phyloP scores from a whole-genome alignment of 2,797 vertebrate genomes.

The Molossus molossus region DNA sequence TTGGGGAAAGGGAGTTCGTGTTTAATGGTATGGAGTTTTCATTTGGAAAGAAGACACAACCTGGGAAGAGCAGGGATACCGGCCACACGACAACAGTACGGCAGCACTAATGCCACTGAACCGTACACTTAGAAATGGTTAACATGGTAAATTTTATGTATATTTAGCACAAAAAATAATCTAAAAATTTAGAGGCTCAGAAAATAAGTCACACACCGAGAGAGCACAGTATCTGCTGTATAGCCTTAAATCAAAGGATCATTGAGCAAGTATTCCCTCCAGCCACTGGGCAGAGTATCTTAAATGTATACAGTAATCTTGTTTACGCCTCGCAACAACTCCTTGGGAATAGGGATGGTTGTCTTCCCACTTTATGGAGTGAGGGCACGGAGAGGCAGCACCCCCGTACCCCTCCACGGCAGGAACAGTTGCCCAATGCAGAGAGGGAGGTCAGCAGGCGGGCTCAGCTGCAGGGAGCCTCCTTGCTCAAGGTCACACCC shows the following conservation, averaged over 20 bases:
- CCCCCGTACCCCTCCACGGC: too few species aligned
- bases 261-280: not conserved
- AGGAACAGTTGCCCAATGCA: not conserved
- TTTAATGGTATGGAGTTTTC: not conserved
- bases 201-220: not conserved
- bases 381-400: rapidly evolving
- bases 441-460: not conserved
- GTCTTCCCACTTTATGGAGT: not conserved
- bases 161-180: not conserved
- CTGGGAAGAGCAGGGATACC: too few species aligned
- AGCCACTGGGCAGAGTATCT: not conserved
- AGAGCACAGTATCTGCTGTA: not conserved
- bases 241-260: not conserved
- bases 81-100: not conserved
- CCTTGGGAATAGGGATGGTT: too few species aligned
- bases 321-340: too few species aligned
- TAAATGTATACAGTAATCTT: not conserved
- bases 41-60: not conserved
- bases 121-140: not conserved
- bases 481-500: not conserved
- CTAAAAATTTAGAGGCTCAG: not conserved
- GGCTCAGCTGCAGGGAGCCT: not conserved
- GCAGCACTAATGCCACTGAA: too few species aligned
- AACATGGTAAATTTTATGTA: not conserved
- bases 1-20: not conserved